These are phyloP conservation scores for Chondrilla cf. caribensis DNA, from an alignment of 37 sponge, comb jelly and placozoan genomes.

Conservation along the genomic window DNA sequence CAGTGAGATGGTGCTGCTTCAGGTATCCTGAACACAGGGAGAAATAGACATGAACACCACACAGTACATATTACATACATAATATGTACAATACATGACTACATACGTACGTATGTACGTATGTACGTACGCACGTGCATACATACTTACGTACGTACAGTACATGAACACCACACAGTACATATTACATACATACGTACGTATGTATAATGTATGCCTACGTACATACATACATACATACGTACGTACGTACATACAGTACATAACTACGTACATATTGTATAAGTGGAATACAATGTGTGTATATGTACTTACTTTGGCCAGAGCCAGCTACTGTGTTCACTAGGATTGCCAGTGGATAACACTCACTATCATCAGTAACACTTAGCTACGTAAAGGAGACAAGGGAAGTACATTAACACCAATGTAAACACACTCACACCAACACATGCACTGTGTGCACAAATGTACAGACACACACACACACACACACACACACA, in stretches of 20 bases:
- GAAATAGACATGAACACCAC: conserved; percentile 28
- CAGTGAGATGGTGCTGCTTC: conserved; percentile 4
- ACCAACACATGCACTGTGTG: no score
- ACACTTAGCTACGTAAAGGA: not conserved
- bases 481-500: not conserved
- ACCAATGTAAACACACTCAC: no score
- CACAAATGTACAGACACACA: no score
- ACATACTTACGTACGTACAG: not conserved
- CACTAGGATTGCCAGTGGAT: conserved; percentile 2
- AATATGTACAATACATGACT: conserved; percentile 30
- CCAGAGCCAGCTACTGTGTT: not conserved
- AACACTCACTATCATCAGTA: not conserved
- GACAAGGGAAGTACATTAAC: not conserved
- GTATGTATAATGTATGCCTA: no score
- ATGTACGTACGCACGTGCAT: not conserved
- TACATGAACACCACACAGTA: not conserved
- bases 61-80: conserved; percentile 62
- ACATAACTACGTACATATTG: no score
- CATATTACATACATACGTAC: no score
- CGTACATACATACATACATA: no score
- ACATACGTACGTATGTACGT: conserved; percentile 2
- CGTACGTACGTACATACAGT: no score
- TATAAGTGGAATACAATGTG: no score
- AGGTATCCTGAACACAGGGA: not conserved
- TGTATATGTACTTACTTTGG: no score